Evolutionary conservation across 2,888 invertebrate species (phyloP).

Genomic region (Aphidius colemani): DNA sequence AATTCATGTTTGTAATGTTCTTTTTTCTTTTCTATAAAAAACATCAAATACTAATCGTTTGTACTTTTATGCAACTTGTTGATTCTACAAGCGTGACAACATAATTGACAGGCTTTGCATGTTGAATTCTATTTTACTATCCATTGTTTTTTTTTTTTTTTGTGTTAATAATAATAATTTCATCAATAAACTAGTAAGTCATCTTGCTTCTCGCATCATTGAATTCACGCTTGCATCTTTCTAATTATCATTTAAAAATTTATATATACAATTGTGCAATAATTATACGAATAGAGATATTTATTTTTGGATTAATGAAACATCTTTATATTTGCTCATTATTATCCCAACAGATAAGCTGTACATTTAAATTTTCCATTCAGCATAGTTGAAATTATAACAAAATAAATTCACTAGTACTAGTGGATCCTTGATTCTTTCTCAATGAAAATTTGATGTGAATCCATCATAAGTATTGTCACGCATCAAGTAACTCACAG

Average conservation of each 20-base stretch:
- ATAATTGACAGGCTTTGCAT: conserved; percentile 13
- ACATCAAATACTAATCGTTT: conserved; percentile 12
- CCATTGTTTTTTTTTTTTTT: conserved; percentile 19
- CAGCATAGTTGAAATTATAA: conserved; percentile 5
- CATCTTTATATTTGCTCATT: conserved; percentile 1
- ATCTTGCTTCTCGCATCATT: conserved; percentile 20
- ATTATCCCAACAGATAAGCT: conserved; percentile 11
- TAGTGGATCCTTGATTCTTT: conserved; percentile 16
- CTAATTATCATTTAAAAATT: background rate
- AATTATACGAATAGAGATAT: background rate
- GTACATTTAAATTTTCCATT: background rate
- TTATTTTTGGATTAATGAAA: background rate
- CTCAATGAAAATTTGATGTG: conserved; percentile 18
- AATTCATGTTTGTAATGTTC: too few relatives aligned
- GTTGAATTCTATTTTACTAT: background rate
- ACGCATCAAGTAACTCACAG: conserved; percentile 16
- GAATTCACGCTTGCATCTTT: conserved; percentile 21
- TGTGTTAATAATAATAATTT: conserved; percentile 15
- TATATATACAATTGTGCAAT: background rate
- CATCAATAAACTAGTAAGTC: conserved; percentile 6
- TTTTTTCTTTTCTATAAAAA: background rate
- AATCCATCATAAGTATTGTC: conserved; percentile 11
- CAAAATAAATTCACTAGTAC: conserved; percentile 4
- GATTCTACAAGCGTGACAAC: conserved; percentile 8
- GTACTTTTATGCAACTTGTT: conserved; percentile 12